Evolutionary conservation across 2,797 vertebrate species (phyloP).

Genomic region (Remorina albescens): DNA sequence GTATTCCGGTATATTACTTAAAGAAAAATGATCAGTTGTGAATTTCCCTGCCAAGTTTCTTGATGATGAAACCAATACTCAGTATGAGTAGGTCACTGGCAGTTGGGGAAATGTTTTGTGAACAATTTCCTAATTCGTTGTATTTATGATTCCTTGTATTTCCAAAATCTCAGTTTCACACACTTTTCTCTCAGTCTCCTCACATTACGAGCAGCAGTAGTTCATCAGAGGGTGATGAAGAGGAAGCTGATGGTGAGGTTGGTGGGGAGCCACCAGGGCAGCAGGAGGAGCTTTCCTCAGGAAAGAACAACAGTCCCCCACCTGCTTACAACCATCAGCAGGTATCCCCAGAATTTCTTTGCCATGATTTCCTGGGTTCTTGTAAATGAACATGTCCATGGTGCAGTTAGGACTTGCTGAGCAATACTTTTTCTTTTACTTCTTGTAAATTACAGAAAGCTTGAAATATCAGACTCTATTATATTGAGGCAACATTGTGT

Average conservation of each 20-base stretch:
- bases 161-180: conserved; percentile 2
- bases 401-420: background rate
- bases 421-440: background rate
- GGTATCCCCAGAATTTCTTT: conserved; percentile 74
- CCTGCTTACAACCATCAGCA: conserved; percentile 93
- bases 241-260: conserved; percentile 90
- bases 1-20: background rate
- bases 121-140: conserved; percentile 14
- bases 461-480: too few relatives aligned
- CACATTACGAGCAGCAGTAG: conserved; percentile 89
- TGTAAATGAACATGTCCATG: background rate
- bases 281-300: conserved; percentile 82
- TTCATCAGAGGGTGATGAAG: conserved; percentile 96
- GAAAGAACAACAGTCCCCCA: conserved; percentile 88
- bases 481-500: background rate
- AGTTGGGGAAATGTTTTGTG: conserved; percentile 33
- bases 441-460: too few relatives aligned
- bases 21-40: conserved; percentile 33
- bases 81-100: conserved; percentile 34
- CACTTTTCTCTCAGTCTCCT: conserved; percentile 54
- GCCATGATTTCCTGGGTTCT: background rate
- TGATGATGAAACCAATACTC: conserved; percentile 24
- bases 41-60: conserved; percentile 59
- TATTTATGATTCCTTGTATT: background rate
- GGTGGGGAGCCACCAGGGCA: conserved; percentile 85